phyloP scores from a whole-genome alignment of 2,113 vertebrate genomes.

The human (Homo sapiens) region GRCh38 chr20:25393501-25394000 shows the following conservation, averaged over 20 bases:
- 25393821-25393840: background rate
- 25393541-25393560: background rate
- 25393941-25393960: background rate
- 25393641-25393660: background rate
- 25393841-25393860: slow-evolving; percentile 9
- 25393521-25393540: background rate
- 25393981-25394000: background rate
- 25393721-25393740: background rate
- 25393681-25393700: background rate
- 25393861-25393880: background rate
- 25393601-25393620: background rate
- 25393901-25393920: background rate
- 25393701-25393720: background rate
- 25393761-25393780: background rate
- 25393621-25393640: background rate
- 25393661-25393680: background rate
- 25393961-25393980: background rate
- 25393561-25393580: background rate
- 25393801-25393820: background rate
- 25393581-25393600: background rate
- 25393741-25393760: background rate
- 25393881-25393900: background rate
- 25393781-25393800: background rate
- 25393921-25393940: background rate
- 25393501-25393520: background rate